Evolutionary conservation across 2,797 vertebrate species (phyloP), one percentile per base, ranked within the genome.

Genomic region (Lithobates sylvaticus): DNA sequence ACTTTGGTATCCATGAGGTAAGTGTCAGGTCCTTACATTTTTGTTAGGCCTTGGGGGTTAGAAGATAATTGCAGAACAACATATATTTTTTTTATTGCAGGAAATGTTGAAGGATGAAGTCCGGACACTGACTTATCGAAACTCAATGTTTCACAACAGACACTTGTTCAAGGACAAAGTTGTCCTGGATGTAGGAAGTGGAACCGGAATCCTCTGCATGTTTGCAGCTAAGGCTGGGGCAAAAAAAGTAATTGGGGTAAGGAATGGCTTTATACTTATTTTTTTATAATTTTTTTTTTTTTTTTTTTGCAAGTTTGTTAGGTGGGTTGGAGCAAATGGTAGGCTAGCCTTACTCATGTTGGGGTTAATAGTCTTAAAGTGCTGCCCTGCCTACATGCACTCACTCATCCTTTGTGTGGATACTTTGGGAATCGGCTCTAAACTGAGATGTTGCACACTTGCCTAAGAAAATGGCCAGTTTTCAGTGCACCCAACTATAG

Each of bases 71-170:
- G 12, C 42, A 26, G 61, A 61, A 65, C 7, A 5, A n/a, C 2
- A 0, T 36, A 5, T 18, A 1, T 32, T 50, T 10, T 21, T 21
- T 12, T 74, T 47, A 21, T 29, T 26, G 21, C 88, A 98, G 97
- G 97, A 98, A 91, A 99, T 99, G 97, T 94, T 98, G 74, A 98
- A 99, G 88, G 97, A 98, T 8, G 97, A 99, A 90, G 97, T 99
- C 2, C 96, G 97, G 3, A 99, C 97, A 0, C 94, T 99, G 78
- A 99, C 97, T 0, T 98, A 99, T 90, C 95, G 97, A 10, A 99
- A 98, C 88, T 97, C 97, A 74, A 98, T 99, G 97, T 99, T 97
- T 88, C 97, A 99, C 92, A 99, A 99, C 92, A 97, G 97, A 89
- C 97, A 99, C 86, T 94, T 99, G 39, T 99, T 99, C 70, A 98